Evolutionary conservation across 2,113 vertebrate species (phyloP).

Genomic region (Platysternon megacephalum): DNA sequence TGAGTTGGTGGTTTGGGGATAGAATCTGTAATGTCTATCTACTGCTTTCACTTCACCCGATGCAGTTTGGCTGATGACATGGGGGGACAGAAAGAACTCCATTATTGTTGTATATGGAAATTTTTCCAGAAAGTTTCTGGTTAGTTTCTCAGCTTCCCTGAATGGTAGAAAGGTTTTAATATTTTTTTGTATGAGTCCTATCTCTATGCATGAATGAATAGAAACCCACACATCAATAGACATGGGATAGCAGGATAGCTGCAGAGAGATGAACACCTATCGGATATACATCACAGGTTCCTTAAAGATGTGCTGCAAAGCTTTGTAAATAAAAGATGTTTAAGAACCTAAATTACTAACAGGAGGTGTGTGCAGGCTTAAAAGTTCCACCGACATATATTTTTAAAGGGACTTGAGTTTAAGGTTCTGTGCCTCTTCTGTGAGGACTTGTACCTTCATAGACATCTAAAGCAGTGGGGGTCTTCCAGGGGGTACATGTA

Average conservation of each 20-base stretch:
- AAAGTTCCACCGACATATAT: not conserved
- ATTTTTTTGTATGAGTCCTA: not conserved
- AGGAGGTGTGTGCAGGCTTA: not conserved
- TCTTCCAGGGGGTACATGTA: too few species aligned
- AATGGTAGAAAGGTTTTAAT: not conserved
- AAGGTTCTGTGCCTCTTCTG: not conserved
- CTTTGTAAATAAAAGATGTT: not conserved
- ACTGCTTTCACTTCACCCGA: not conserved
- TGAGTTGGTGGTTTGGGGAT: not conserved
- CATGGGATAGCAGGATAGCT: not conserved
- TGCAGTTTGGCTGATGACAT: not conserved
- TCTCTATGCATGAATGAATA: not conserved
- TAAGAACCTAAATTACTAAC: not conserved
- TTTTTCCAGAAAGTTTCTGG: not conserved
- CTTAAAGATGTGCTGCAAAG: not conserved
- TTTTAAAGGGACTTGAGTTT: not conserved
- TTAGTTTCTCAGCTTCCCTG: not conserved
- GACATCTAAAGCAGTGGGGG: too few species aligned
- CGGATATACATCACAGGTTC: not conserved
- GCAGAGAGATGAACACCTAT: not conserved
- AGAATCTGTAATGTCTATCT: not conserved
- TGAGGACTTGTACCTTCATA: not conserved
- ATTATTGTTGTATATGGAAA: not conserved
- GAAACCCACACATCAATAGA: not conserved
- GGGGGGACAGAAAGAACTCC: not conserved